phyloP scores from a whole-genome alignment of 2,797 vertebrate species.

The Geotrypetes seraphini region DNA sequence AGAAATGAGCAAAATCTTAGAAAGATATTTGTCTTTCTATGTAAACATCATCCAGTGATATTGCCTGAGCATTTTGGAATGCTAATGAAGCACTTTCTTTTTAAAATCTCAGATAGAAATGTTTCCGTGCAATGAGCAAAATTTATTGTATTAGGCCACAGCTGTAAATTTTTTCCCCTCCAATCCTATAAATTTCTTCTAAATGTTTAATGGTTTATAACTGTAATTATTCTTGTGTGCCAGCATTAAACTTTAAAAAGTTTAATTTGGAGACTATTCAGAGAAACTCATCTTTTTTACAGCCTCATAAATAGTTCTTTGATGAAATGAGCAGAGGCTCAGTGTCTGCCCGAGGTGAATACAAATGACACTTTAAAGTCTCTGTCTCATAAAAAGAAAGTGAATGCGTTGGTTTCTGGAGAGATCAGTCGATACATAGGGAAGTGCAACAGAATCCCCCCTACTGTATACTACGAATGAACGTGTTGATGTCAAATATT shows the following conservation, averaged over 20 bases:
- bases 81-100: constrained; percentile 23
- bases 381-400: constrained; percentile 5
- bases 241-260: constrained; percentile 68
- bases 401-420: constrained; percentile 10
- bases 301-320: constrained; percentile 63
- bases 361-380: constrained; percentile 33
- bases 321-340: constrained; percentile 54
- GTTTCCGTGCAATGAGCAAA: constrained; percentile 32
- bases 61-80: constrained; percentile 10
- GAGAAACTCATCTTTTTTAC: constrained; percentile 68
- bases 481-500: too few species aligned
- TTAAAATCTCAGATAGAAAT: constrained; percentile 31
- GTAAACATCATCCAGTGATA: constrained; percentile 11
- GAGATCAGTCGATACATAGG: constrained; percentile 5
- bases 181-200: constrained; percentile 56
- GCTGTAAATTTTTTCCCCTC: constrained; percentile 50
- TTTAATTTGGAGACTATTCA: constrained; percentile 62
- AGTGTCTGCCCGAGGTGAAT: constrained; percentile 42
- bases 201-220: constrained; percentile 66
- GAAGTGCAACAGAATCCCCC: background rate
- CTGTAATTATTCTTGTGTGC: constrained; percentile 64
- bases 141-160: constrained; percentile 47
- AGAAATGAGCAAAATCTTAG: constrained; percentile 3
- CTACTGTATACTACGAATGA: too few species aligned
- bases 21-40: constrained; percentile 12